phyloP scores from a whole-genome alignment of 2,113 vertebrate genomes.

The Telmatochromis sp. region DNA sequence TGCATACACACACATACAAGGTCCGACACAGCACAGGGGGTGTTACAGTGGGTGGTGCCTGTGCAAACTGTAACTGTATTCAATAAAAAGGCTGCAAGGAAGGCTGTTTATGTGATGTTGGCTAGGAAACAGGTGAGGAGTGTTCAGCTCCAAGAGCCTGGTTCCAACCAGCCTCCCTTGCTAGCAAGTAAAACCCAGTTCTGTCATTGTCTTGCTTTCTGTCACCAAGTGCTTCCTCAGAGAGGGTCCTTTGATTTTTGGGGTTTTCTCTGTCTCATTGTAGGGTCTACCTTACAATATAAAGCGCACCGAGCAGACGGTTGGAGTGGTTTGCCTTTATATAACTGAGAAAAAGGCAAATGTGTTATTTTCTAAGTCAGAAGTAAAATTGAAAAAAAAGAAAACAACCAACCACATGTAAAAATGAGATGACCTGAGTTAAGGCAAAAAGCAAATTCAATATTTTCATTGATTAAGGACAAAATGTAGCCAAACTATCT shows the following conservation, averaged over 20 bases:
- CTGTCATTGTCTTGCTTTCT: neutral
- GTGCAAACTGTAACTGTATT: neutral
- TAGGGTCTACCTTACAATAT: fast-evolving
- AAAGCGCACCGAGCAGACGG: neutral
- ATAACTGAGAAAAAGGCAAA: neutral
- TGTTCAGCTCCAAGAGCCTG: neutral
- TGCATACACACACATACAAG: neutral
- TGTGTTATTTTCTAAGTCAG: neutral
- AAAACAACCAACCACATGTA: neutral
- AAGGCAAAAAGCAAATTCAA: neutral
- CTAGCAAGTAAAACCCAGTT: neutral
- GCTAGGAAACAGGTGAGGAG: neutral
- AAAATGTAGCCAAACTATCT: neutral
- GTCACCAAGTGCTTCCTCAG: neutral
- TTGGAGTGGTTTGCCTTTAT: neutral
- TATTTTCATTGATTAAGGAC: neutral
- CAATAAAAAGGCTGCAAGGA: neutral
- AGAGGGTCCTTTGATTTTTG: fast-evolving
- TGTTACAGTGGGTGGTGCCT: fast-evolving
- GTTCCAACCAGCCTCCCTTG: neutral
- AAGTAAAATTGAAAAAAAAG: neutral
- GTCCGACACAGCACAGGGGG: neutral
- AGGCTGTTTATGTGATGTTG: neutral
- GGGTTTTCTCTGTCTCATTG: neutral
- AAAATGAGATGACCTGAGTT: neutral